Evolutionary conservation across 2,113 vertebrate genomes (phyloP).

Genomic region (Stegostoma tigrinum): DNA sequence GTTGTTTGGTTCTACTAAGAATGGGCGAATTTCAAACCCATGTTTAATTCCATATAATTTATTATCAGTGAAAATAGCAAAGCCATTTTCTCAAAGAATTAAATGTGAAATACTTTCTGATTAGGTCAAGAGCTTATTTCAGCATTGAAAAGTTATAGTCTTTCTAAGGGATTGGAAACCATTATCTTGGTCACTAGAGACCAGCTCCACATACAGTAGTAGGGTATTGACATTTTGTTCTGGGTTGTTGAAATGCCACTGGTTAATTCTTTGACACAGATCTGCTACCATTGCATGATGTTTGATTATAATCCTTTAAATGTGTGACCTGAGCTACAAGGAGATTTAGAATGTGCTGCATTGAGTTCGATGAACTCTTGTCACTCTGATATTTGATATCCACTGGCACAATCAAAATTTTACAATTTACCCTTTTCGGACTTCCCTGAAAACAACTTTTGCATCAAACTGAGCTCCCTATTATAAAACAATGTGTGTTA

Average conservation of each 20-base stretch:
- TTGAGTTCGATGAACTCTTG: slow-evolving; percentile 5
- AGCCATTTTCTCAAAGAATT: neutral
- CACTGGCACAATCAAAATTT: neutral
- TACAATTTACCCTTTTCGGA: slow-evolving; percentile 9
- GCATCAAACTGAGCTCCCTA: neutral
- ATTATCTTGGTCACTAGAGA: slow-evolving; percentile 2
- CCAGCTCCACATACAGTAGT: neutral
- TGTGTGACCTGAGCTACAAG: slow-evolving; percentile 25
- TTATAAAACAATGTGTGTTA: neutral
- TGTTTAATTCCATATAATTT: neutral
- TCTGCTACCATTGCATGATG: neutral
- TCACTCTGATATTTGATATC: slow-evolving; percentile 31
- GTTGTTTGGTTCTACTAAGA: neutral
- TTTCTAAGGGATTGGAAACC: neutral
- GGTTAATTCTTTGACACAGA: slow-evolving; percentile 38
- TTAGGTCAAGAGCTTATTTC: slow-evolving; percentile 15
- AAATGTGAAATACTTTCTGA: neutral
- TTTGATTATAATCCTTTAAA: slow-evolving; percentile 32
- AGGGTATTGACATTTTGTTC: slow-evolving; percentile 36
- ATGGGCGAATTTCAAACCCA: neutral
- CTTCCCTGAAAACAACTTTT: neutral
- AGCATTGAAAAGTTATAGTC: neutral
- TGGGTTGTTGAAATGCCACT: slow-evolving; percentile 39
- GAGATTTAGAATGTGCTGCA: slow-evolving; percentile 5
- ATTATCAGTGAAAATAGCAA: neutral